These are phyloP conservation scores for Eonycteris spelaea DNA, from an alignment of 2,113 vertebrate genomes.

Conservation along the genomic window DNA sequence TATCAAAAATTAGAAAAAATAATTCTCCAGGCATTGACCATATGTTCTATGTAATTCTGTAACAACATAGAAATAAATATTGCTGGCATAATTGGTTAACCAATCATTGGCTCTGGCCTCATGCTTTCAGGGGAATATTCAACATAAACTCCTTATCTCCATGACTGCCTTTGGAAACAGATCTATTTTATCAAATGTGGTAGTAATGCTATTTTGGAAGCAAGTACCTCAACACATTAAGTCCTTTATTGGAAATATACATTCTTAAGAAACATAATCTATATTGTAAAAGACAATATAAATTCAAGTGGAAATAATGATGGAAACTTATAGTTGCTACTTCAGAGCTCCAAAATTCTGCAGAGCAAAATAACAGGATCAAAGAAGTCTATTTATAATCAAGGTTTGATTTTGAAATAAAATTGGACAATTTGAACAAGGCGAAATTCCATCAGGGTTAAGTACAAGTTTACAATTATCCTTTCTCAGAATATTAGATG, in stretches of 20 bases:
- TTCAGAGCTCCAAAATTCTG: neutral
- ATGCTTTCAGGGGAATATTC: neutral
- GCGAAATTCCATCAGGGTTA: neutral
- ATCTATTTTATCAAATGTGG: neutral
- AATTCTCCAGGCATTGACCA: neutral
- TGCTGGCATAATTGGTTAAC: neutral
- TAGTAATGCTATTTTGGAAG: neutral
- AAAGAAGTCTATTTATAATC: constrained; percentile 5
- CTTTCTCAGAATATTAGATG: constrained; percentile 27
- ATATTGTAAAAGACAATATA: neutral
- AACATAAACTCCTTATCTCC: neutral
- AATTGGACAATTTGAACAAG: neutral
- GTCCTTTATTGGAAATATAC: neutral
- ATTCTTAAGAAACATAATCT: neutral
- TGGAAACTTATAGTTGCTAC: neutral
- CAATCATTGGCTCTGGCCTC: neutral
- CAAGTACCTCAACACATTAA: neutral
- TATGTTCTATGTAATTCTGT: neutral
- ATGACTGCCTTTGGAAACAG: neutral
- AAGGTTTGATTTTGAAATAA: neutral
- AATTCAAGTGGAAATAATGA: constrained; percentile 41
- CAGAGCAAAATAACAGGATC: constrained; percentile 1
- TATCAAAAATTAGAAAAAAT: neutral
- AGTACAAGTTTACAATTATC: neutral
- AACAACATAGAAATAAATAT: neutral